Evolutionary conservation across 2,888 invertebrate species (phyloP), one percentile per base, ranked within the genome.

Genomic region (Junonia oenone): DNA sequence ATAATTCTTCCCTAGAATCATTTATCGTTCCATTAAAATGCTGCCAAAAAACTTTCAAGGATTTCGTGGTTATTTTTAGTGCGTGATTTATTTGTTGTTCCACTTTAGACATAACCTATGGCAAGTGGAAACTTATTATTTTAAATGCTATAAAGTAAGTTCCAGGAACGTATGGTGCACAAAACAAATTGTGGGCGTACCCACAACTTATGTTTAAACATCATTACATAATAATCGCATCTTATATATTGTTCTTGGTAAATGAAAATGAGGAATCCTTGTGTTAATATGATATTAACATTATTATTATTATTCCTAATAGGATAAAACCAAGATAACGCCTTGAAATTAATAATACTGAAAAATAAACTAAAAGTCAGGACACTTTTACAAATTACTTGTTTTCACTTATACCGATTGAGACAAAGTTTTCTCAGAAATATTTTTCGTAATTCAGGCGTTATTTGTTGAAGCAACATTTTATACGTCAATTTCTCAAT

Each of bases 401-500:
- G 1, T 27, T 27, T 27, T 27, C 1, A 27, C 27, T 27, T n/a
- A n/a, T n/a, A n/a, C n/a, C n/a, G n/a, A n/a, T n/a, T n/a, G n/a
- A n/a, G n/a, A n/a, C n/a, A n/a, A n/a, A n/a, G n/a, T n/a, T n/a
- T n/a, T n/a, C n/a, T n/a, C n/a, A 6, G 0, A 29, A 0, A 38
- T 9, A 15, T 37, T 37, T 37, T 0, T 37, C 15, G 14, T 14
- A 8, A 15, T 38, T 17, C 2, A n/a, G 15, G 3, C 5, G 17
- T 11, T 1, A 40, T 40, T 4, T 19, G 19, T 40, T 19, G 11
- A 31, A 38, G 46, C 52, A 13, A 14, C 45, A 33, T 55, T 51
- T 55, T 51, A 51, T 2, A 26, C 11, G 26, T 14, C 38, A 45
- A 55, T 31, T 45, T n/a, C 35, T 38, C 31, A 37, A 45, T 48